Evolutionary conservation across 2,888 invertebrate species (phyloP).

Genomic region (Julus scandinavius): DNA sequence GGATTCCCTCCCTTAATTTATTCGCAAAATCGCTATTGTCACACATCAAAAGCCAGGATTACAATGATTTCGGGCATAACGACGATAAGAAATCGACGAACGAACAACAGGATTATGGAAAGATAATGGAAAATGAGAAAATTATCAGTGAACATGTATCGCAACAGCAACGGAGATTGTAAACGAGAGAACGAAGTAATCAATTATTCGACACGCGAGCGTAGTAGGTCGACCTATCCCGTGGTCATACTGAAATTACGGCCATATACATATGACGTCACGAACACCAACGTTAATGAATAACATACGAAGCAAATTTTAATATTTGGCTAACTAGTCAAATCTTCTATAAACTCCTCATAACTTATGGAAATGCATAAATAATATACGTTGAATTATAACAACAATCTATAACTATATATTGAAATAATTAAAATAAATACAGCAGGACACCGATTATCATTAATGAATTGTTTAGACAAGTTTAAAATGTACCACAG

Average conservation of each 20-base stretch:
- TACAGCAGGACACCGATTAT: too few species aligned
- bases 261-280: too few species aligned
- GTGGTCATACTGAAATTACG: too few species aligned
- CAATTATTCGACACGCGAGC: not conserved
- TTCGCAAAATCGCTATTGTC: not conserved
- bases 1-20: not conserved
- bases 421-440: too few species aligned
- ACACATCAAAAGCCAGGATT: slow-evolving; percentile 8
- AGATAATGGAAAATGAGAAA: not conserved
- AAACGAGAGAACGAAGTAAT: not conserved
- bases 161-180: not conserved
- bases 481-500: too few species aligned
- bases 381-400: too few species aligned
- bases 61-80: not conserved
- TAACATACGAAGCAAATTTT: too few species aligned
- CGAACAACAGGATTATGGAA: not conserved
- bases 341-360: too few species aligned
- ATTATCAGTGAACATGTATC: not conserved
- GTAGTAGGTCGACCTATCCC: not conserved
- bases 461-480: too few species aligned
- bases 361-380: too few species aligned
- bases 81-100: not conserved
- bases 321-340: too few species aligned
- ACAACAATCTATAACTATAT: too few species aligned
- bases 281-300: not conserved